Evolutionary conservation across 2,797 vertebrate species (phyloP).

Genomic region (Hypotaenidia okinawae): DNA sequence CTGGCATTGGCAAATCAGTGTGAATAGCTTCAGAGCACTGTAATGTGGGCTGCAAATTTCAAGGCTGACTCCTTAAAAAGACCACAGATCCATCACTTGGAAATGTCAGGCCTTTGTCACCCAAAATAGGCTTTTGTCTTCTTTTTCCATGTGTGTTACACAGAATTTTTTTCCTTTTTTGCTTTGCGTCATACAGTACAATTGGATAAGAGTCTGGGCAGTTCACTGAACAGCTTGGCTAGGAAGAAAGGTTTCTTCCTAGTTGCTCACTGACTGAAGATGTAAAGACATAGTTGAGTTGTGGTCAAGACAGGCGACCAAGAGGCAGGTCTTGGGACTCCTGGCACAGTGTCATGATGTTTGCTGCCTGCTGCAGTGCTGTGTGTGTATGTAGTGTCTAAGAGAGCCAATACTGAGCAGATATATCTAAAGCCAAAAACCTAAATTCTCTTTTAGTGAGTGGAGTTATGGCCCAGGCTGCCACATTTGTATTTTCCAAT

Average conservation of each 20-base stretch:
- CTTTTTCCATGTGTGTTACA: neutral
- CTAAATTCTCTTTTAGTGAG: neutral
- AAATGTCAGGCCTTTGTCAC: constrained; percentile 54
- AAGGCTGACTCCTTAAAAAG: constrained; percentile 35
- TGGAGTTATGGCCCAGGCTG: neutral
- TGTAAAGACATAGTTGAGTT: rapidly evolving
- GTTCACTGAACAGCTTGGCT: neutral
- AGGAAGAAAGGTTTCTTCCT: neutral
- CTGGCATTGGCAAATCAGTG: neutral
- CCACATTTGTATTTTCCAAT: neutral
- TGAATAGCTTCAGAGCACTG: constrained; percentile 7
- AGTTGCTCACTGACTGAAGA: neutral
- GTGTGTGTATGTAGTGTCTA: neutral
- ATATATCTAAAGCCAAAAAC: neutral
- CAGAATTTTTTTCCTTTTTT: neutral
- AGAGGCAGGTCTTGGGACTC: neutral
- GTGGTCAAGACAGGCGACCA: neutral
- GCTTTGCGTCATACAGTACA: neutral
- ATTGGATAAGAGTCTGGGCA: neutral
- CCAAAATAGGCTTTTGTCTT: constrained; percentile 56
- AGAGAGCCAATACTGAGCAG: neutral
- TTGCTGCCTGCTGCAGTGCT: neutral
- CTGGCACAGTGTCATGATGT: neutral
- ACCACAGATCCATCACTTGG: constrained; percentile 50
- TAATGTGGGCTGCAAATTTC: constrained; percentile 54